phyloP scores from a whole-genome alignment of 2,888 invertebrate genomes.

The Cryptocheilus praepositus region DNA sequence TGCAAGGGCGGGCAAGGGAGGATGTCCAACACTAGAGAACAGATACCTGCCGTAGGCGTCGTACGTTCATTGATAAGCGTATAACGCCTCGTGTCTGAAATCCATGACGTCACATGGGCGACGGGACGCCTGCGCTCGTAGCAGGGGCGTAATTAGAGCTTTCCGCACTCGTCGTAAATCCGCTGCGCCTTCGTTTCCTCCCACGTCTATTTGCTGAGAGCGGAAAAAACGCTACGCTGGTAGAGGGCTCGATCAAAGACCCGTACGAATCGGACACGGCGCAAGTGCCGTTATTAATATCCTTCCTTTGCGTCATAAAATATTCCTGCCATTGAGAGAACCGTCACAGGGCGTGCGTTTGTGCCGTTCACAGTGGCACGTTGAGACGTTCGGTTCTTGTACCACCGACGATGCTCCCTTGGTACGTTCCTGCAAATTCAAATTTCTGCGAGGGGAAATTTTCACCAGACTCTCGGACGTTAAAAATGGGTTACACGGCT shows the following conservation, averaged over 20 bases:
- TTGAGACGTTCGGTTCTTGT: too few relatives aligned
- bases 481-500: too few relatives aligned
- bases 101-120: conserved; percentile 57
- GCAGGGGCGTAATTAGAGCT: conserved; percentile 34
- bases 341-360: too few relatives aligned
- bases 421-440: conserved; percentile 13
- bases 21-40: conserved; percentile 54
- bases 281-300: too few relatives aligned
- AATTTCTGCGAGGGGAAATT: too few relatives aligned
- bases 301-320: too few relatives aligned
- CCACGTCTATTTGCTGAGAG: too few relatives aligned
- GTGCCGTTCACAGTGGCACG: background rate
- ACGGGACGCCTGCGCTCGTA: conserved; percentile 53
- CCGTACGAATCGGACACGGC: too few relatives aligned
- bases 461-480: too few relatives aligned
- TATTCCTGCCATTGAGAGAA: too few relatives aligned
- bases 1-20: conserved; percentile 41
- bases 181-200: background rate
- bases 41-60: conserved; percentile 63
- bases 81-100: conserved; percentile 55
- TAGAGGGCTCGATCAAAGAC: too few relatives aligned
- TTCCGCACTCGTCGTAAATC: conserved; percentile 16
- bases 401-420: background rate
- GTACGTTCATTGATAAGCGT: conserved; percentile 72
- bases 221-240: too few relatives aligned